Conservation (phyloP, 2,113 vertebrate species). For the Anarrhichthys ocellatus region DNA sequence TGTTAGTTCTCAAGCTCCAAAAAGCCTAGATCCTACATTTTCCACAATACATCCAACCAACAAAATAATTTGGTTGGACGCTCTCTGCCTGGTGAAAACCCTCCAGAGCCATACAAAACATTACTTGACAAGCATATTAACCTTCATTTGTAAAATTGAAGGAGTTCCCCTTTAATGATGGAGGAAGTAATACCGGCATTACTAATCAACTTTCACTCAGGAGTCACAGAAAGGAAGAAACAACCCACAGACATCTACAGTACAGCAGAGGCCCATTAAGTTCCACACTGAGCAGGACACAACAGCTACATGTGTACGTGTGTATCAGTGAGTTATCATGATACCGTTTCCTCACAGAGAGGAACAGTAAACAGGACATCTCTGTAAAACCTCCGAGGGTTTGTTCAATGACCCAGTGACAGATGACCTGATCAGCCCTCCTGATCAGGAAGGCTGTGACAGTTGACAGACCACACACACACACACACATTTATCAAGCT, state of each 20-base stretch:
- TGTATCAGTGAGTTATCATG: slow-evolving; percentile 14
- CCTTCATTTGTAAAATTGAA: not conserved
- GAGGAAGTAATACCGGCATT: not conserved
- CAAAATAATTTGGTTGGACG: not conserved
- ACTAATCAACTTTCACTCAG: not conserved
- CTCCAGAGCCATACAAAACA: not conserved
- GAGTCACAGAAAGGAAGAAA: not conserved
- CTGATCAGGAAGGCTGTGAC: slow-evolving; percentile 38
- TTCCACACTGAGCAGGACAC: not conserved
- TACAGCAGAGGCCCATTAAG: not conserved
- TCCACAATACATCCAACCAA: not conserved
- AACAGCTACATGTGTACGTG: slow-evolving; percentile 11
- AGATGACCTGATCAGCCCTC: slow-evolving; percentile 38
- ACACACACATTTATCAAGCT: slow-evolving; percentile 16
- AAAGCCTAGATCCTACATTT: not conserved
- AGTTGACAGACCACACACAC: slow-evolving; percentile 16
- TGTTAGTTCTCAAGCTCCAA: not conserved
- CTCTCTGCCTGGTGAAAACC: not conserved
- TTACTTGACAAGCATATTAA: not conserved
- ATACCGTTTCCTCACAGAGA: slow-evolving; percentile 26
- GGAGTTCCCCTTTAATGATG: not conserved
- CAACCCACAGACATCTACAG: not conserved
- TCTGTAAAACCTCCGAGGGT: slow-evolving; percentile 17
- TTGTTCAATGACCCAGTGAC: slow-evolving; percentile 41
- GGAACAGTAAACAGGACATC: slow-evolving; percentile 26